These are phyloP conservation scores for Oligia fasciuncula DNA, from an alignment of 2,888 invertebrate genomes.

Conservation along the genomic window DNA sequence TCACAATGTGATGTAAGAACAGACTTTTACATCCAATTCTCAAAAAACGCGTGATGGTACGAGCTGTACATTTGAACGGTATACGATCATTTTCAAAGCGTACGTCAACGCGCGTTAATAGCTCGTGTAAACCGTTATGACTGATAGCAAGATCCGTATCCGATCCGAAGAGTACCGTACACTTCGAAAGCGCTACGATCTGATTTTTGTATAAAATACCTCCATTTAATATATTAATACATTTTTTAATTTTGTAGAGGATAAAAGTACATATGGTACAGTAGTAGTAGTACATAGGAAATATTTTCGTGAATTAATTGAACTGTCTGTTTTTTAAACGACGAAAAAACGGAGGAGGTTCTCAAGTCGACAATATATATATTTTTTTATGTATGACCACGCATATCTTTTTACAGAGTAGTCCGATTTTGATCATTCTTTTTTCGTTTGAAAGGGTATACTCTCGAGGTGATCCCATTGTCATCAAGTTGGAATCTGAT, in stretches of 20 bases:
- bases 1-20: background rate
- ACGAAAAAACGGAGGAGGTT: no score
- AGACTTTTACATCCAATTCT: background rate
- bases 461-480: no score
- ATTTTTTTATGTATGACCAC: no score
- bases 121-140: background rate
- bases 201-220: background rate
- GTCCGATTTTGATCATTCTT: no score
- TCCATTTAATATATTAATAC: background rate
- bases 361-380: no score
- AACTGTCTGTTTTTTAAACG: conserved; percentile 14
- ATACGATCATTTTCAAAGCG: background rate
- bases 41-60: background rate
- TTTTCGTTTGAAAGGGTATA: no score
- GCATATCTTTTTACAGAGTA: no score
- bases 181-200: background rate
- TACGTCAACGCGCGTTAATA: background rate
- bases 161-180: background rate
- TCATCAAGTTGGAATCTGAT: no score
- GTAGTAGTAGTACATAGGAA: conserved; percentile 8
- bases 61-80: background rate
- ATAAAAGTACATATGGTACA: conserved; percentile 8
- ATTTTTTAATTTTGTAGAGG: background rate
- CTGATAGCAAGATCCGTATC: background rate
- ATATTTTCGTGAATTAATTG: background rate